Conservation (phyloP, 2,113 vertebrate species). For the Phycodurus eques region DNA sequence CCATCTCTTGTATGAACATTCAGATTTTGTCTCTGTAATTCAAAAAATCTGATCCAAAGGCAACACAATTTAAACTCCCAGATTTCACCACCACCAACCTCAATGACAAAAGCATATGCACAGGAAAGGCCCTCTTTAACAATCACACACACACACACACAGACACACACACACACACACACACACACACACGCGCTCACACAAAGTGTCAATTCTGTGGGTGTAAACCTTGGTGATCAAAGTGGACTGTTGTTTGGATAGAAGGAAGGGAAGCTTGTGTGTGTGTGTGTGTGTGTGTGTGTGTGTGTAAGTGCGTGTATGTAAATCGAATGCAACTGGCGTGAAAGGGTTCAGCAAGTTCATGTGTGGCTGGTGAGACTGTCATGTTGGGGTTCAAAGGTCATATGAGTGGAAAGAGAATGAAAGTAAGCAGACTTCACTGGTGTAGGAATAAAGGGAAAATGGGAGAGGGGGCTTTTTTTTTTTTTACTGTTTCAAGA, state of each 20-base stretch:
- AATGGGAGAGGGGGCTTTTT: too few species aligned
- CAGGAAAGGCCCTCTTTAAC: slow-evolving; percentile 43
- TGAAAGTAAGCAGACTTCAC: slow-evolving; percentile 6
- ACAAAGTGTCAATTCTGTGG: slow-evolving; percentile 27
- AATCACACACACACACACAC: slow-evolving; percentile 16
- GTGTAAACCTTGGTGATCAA: slow-evolving; percentile 48
- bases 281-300: slow-evolving; percentile 2
- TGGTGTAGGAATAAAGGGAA: not conserved
- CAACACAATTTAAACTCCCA: not conserved
- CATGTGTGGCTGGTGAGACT: slow-evolving; percentile 43
- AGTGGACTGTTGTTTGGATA: slow-evolving; percentile 50
- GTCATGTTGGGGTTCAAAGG: slow-evolving; percentile 62
- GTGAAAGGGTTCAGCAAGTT: slow-evolving; percentile 53
- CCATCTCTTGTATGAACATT: not conserved
- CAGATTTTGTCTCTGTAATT: not conserved
- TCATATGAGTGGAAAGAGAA: slow-evolving; percentile 38
- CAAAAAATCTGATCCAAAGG: not conserved
- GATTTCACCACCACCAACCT: not conserved
- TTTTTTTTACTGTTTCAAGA: not conserved
- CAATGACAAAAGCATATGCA: slow-evolving; percentile 28
- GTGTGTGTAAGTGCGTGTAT: slow-evolving; percentile 8
- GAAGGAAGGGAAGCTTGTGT: slow-evolving; percentile 39
- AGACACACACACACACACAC: not conserved
- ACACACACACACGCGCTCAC: not conserved
- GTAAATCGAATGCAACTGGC: slow-evolving; percentile 47